Conservation (phyloP, 2,113 vertebrate genomes). For the Aphyosemion australe region DNA sequence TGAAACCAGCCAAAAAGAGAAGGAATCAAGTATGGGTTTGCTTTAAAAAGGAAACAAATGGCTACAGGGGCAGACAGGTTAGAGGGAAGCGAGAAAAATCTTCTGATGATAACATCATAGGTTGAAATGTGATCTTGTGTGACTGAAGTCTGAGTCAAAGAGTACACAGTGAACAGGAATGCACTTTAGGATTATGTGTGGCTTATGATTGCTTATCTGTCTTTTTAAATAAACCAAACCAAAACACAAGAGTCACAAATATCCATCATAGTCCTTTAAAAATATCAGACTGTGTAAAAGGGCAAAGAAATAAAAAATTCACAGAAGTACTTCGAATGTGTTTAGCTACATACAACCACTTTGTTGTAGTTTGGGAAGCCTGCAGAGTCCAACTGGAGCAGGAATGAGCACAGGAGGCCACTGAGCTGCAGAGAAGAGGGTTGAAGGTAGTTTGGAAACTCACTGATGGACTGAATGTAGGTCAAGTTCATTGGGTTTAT, state of each 20-base stretch:
- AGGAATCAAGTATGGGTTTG: not conserved
- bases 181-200: not conserved
- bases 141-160: conserved; percentile 25
- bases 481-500: conserved; percentile 48
- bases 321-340: not conserved
- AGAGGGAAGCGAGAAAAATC: not conserved
- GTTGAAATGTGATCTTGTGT: conserved; percentile 30
- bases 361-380: conserved; percentile 1
- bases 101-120: conserved; percentile 14
- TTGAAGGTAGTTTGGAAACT: conserved; percentile 51
- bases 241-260: not conserved
- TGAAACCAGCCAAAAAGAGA: not conserved
- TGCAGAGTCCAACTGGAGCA: conserved; percentile 1
- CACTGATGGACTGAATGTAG: conserved; percentile 41
- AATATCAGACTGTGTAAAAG: not conserved
- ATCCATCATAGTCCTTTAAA: not conserved
- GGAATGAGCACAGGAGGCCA: conserved; percentile 45
- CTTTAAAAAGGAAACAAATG: conserved; percentile 16
- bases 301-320: not conserved
- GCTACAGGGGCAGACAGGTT: not conserved
- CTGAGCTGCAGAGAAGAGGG: conserved; percentile 41
- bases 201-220: not conserved
- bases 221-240: conserved; percentile 10
- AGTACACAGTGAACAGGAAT: conserved; percentile 15
- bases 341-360: not conserved